Percentiles rank a stretch among this genome's conserved stretches.
These are phyloP conservation scores for Drosophila hawaiiensis DNA, from an alignment of 2,888 invertebrate genomes.

Conservation along the genomic window DNA sequence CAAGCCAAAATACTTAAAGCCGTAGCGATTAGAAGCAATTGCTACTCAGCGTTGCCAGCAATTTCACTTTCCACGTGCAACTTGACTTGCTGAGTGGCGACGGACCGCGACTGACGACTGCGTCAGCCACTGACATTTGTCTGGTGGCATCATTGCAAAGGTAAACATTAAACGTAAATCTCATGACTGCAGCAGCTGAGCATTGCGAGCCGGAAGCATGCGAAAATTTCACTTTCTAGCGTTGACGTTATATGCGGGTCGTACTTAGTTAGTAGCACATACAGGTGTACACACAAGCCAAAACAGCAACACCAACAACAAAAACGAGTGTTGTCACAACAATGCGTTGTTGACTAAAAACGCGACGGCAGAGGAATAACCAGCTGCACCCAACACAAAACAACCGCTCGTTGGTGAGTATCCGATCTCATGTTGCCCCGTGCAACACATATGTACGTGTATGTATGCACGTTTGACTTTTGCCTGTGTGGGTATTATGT, in stretches of 20 bases:
- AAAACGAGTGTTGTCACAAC: conserved; percentile 41
- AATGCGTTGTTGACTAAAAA: conserved; percentile 50
- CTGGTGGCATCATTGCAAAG: conserved; percentile 60
- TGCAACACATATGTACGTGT: neutral
- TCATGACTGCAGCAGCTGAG: conserved; percentile 43
- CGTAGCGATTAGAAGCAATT: conserved; percentile 77
- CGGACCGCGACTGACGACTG: conserved; percentile 38
- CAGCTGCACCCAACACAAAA: conserved; percentile 24
- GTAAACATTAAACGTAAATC: conserved; percentile 71
- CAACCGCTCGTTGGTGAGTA: conserved; percentile 1
- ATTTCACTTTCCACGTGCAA: conserved; percentile 70
- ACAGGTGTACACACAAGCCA: conserved; percentile 16
- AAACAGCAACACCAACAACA: conserved; percentile 9
- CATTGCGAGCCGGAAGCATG: conserved; percentile 67
- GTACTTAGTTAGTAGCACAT: conserved; percentile 1
- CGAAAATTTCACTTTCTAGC: conserved; percentile 75
- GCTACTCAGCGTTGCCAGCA: conserved; percentile 61
- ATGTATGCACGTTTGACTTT: neutral
- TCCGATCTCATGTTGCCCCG: conserved; percentile 29
- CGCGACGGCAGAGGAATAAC: conserved; percentile 2
- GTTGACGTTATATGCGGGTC: conserved; percentile 41
- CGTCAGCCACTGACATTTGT: conserved; percentile 37
- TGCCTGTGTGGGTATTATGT: conserved; percentile 16
- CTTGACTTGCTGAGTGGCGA: conserved; percentile 46
- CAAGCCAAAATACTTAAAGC: conserved; percentile 47